phyloP scores from a whole-genome alignment of 2,888 invertebrate genomes.

The Mythimna impura region DNA sequence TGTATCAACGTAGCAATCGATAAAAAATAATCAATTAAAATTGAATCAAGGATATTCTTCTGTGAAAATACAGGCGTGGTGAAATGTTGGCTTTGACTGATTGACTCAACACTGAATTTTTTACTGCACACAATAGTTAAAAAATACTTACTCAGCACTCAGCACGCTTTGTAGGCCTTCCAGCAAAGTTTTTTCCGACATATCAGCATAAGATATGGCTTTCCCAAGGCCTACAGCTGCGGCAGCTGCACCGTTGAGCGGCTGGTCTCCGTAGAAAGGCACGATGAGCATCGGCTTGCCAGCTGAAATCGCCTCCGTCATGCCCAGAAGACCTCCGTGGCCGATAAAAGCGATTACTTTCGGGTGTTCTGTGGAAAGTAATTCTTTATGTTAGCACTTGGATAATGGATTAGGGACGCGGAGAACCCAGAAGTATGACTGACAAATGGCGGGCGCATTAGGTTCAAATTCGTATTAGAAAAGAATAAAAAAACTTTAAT shows the following conservation, averaged over 20 bases:
- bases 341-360: constrained; percentile 91
- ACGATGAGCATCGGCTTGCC: constrained; percentile 91
- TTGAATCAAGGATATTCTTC: too few relatives aligned
- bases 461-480: too few relatives aligned
- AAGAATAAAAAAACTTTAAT: too few relatives aligned
- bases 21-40: too few relatives aligned
- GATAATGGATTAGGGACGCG: too few relatives aligned
- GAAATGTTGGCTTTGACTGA: too few relatives aligned
- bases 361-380: constrained; percentile 86
- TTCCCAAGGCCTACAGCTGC: constrained; percentile 88
- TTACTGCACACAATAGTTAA: not conserved
- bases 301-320: constrained; percentile 91
- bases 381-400: not conserved
- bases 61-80: too few relatives aligned
- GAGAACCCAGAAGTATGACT: too few relatives aligned
- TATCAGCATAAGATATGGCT: constrained; percentile 85
- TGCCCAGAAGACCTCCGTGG: constrained; percentile 91
- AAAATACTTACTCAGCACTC: constrained; percentile 87
- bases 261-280: constrained; percentile 92
- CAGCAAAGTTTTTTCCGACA: constrained; percentile 88
- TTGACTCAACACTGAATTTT: too few relatives aligned
- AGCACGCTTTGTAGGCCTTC: constrained; percentile 87
- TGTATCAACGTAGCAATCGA: too few relatives aligned
- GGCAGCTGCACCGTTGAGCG: constrained; percentile 89
- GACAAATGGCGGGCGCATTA: too few relatives aligned